Percentiles rank a stretch among this genome's conserved stretches.
Evolutionary conservation across 2,113 vertebrate genomes (phyloP).

Genomic region (Globicephala melas): DNA sequence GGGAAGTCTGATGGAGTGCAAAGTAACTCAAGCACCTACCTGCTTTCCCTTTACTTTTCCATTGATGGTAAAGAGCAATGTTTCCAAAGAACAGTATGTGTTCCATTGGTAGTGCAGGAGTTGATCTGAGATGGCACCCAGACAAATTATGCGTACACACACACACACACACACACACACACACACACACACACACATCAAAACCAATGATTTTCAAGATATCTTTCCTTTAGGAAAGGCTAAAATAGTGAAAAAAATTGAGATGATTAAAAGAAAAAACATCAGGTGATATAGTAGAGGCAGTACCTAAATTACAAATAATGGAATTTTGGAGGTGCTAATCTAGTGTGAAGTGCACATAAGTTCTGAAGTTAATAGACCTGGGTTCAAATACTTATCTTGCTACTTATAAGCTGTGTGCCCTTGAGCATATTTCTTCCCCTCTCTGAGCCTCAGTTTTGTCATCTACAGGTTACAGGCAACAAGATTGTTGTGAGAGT

Average conservation of each 20-base stretch:
- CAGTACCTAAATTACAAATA: neutral
- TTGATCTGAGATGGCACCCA: neutral
- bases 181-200: neutral
- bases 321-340: neutral
- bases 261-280: neutral
- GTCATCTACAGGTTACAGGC: neutral
- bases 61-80: neutral
- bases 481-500: neutral
- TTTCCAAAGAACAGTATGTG: neutral
- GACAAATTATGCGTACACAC: neutral
- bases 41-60: neutral
- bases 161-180: too few species aligned
- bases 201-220: neutral
- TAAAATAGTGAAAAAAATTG: neutral
- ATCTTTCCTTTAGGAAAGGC: neutral
- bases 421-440: neutral
- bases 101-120: neutral
- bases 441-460: neutral
- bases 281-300: neutral
- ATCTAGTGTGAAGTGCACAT: neutral
- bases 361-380: neutral
- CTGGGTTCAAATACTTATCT: neutral
- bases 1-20: neutral
- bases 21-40: neutral
- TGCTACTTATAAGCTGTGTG: neutral